Conservation (phyloP, 2,113 vertebrate genomes). For the Crotalus helleri region DNA sequence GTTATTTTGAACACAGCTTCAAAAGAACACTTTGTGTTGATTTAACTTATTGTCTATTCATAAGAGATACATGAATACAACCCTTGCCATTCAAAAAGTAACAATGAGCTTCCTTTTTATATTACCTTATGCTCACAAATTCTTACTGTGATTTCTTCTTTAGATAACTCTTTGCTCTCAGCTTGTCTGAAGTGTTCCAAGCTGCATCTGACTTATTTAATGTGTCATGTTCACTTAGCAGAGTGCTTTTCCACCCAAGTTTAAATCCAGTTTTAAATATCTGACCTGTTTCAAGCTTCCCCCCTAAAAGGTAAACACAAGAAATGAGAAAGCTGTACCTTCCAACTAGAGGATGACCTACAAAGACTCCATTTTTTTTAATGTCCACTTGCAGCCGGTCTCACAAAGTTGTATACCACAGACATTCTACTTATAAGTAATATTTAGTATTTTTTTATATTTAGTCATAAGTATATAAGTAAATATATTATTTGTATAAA, state of each 20-base stretch:
- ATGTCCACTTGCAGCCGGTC: background rate
- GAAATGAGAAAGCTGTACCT: background rate
- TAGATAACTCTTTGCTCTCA: background rate
- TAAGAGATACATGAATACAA: background rate
- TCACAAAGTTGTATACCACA: background rate
- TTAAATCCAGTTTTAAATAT: background rate
- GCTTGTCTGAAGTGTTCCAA: background rate
- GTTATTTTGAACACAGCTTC: constrained; percentile 7
- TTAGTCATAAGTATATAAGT: background rate
- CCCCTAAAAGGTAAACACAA: background rate
- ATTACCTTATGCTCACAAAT: background rate
- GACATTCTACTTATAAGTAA: background rate
- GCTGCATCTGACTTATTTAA: background rate
- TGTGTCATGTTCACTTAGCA: background rate
- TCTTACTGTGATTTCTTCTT: background rate
- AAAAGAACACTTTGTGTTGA: background rate
- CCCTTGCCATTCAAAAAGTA: background rate
- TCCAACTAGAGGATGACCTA: background rate
- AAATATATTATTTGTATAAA: background rate
- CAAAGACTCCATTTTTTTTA: background rate
- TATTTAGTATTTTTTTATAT: background rate
- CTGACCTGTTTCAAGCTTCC: background rate
- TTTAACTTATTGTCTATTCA: background rate
- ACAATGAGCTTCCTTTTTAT: background rate
- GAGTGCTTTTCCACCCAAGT: background rate